These are phyloP conservation scores for Chaunax sp. DNA, from an alignment of 2,797 vertebrate species.

Conservation along the genomic window DNA sequence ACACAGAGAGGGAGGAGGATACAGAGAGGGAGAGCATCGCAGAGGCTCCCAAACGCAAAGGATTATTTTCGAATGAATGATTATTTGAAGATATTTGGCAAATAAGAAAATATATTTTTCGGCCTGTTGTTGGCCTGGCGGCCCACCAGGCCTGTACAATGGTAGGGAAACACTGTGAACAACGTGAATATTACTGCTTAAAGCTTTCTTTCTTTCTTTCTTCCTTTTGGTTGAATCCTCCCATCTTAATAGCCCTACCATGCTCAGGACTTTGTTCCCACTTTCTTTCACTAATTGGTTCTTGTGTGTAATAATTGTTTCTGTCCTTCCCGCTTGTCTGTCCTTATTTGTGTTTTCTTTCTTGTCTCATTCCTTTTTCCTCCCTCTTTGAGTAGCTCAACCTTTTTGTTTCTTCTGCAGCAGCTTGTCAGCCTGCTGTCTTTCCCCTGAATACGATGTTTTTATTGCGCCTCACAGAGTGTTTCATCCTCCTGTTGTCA, in stretches of 20 bases:
- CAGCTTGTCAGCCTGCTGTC: neutral
- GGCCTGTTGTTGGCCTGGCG: too few species aligned
- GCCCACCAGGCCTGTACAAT: too few species aligned
- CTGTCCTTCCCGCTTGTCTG: neutral
- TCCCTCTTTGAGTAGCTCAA: neutral
- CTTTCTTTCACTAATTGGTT: constrained; percentile 9
- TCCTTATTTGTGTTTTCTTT: neutral
- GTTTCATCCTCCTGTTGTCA: neutral
- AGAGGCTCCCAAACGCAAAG: too few species aligned
- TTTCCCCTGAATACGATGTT: neutral
- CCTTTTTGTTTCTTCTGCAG: constrained; percentile 3
- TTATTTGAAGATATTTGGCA: too few species aligned
- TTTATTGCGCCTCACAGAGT: neutral
- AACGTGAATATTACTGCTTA: neutral
- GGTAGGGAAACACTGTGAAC: too few species aligned
- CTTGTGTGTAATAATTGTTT: constrained; percentile 11
- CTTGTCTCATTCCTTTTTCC: neutral
- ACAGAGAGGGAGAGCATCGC: too few species aligned
- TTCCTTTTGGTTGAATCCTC: neutral
- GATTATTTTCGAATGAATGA: too few species aligned
- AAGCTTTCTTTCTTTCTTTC: neutral
- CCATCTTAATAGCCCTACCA: neutral
- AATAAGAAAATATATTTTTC: too few species aligned
- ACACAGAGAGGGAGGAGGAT: too few species aligned
- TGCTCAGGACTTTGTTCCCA: neutral